A percentile compares a stretch with the other conserved stretches of the same genome.
phyloP scores from a whole-genome alignment of 2,888 invertebrate genomes.

The Altica lythri region DNA sequence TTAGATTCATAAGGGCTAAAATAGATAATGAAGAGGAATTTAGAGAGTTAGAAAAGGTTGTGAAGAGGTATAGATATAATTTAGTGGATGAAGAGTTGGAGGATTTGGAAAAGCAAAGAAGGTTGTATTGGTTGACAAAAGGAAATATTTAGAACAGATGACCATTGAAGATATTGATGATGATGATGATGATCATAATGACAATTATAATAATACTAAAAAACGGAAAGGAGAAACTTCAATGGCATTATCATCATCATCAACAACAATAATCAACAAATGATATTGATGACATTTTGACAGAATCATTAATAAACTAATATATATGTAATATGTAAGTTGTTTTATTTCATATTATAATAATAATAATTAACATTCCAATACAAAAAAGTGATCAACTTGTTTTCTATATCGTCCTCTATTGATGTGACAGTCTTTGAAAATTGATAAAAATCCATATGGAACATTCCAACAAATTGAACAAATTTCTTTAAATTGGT shows the following conservation, averaged over 20 bases:
- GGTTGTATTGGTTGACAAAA: not conserved
- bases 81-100: not conserved
- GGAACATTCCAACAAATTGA: too few species aligned
- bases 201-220: not conserved
- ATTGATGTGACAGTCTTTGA: too few species aligned
- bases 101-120: not conserved
- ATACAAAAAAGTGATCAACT: too few species aligned
- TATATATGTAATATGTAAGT: too few species aligned
- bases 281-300: too few species aligned
- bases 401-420: too few species aligned
- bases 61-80: not conserved
- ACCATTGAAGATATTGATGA: not conserved
- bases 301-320: too few species aligned
- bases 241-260: not conserved
- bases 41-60: not conserved
- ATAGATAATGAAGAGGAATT: constrained; percentile 3
- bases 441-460: too few species aligned
- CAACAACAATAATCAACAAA: too few species aligned
- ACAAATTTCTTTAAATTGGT: too few species aligned
- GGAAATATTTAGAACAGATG: not conserved
- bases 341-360: too few species aligned
- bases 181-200: not conserved
- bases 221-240: not conserved
- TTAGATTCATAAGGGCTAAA: not conserved
- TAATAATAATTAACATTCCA: too few species aligned